Evolutionary conservation across 1,140 invertebrate species (phyloP).

Genomic region (Drosophila nikananu): DNA sequence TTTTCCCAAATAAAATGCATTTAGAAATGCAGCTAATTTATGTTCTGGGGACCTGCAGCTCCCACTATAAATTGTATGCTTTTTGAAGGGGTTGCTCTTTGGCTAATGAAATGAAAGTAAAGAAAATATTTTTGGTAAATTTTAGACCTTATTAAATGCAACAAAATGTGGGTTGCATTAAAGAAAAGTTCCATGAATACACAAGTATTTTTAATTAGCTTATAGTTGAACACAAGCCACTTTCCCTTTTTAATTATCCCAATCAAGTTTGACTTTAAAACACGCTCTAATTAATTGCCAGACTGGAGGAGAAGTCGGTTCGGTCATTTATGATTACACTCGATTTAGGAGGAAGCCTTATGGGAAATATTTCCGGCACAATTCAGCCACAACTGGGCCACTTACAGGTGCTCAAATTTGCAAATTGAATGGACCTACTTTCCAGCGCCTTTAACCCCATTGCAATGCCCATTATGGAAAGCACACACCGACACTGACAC

Average conservation of each 20-base stretch:
- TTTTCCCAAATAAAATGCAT: conserved; percentile 1
- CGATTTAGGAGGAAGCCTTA: conserved; percentile 12
- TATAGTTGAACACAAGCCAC: not conserved
- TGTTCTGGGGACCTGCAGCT: not conserved
- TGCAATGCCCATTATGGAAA: conserved; percentile 31
- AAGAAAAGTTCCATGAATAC: not conserved
- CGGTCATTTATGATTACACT: conserved; percentile 10
- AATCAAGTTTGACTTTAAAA: conserved; percentile 3
- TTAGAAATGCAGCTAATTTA: conserved; percentile 1
- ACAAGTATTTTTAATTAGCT: conserved; percentile 1
- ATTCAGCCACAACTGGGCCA: conserved; percentile 27
- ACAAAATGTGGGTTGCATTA: not conserved
- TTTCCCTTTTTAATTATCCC: not conserved
- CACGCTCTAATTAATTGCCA: conserved; percentile 7
- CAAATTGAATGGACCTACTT: conserved; percentile 54
- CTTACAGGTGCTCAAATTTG: conserved; percentile 29
- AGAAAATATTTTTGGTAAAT: not conserved
- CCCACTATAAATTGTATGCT: not conserved
- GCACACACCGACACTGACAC: conserved; percentile 8
- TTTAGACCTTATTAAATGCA: not conserved
- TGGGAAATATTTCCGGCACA: conserved; percentile 33
- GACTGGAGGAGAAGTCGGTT: not conserved
- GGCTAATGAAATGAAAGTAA: conserved; percentile 2
- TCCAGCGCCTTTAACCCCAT: conserved; percentile 46
- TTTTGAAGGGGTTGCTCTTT: conserved; percentile 5